Evolutionary conservation across 2,113 vertebrate genomes (phyloP).

Genomic region (Nettapus auritus): DNA sequence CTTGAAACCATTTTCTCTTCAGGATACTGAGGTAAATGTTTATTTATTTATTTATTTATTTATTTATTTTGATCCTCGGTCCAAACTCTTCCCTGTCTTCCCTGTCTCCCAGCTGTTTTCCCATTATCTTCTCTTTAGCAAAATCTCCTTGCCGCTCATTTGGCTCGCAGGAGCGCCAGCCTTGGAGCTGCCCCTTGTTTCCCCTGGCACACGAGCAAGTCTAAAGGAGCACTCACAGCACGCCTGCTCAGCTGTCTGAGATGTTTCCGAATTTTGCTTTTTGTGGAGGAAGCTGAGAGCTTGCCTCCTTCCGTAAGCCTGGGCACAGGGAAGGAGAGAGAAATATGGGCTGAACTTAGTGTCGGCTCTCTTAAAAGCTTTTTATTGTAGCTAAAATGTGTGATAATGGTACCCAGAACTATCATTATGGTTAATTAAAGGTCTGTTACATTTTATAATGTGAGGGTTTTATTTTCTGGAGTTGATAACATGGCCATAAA

Average conservation of each 20-base stretch:
- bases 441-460: conserved; percentile 42
- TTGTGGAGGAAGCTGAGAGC: not conserved
- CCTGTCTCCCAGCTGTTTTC: not conserved
- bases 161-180: not conserved
- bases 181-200: accelerated
- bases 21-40: not conserved
- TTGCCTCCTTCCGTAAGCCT: not conserved
- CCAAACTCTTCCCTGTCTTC: not conserved
- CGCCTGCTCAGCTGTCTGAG: accelerated
- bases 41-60: not conserved
- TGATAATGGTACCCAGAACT: conserved; percentile 56
- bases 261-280: not conserved
- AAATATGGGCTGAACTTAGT: conserved; percentile 42
- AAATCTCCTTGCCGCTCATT: not conserved
- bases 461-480: conserved; percentile 35
- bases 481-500: conserved; percentile 44
- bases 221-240: not conserved
- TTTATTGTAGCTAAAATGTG: conserved; percentile 24
- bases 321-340: not conserved
- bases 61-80: not conserved
- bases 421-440: conserved; percentile 71
- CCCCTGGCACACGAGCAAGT: not conserved
- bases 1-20: not conserved
- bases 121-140: not conserved
- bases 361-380: conserved; percentile 45